These are phyloP conservation scores for Pipra filicauda DNA, from an alignment of 2,113 vertebrate species.

Conservation along the genomic window DNA sequence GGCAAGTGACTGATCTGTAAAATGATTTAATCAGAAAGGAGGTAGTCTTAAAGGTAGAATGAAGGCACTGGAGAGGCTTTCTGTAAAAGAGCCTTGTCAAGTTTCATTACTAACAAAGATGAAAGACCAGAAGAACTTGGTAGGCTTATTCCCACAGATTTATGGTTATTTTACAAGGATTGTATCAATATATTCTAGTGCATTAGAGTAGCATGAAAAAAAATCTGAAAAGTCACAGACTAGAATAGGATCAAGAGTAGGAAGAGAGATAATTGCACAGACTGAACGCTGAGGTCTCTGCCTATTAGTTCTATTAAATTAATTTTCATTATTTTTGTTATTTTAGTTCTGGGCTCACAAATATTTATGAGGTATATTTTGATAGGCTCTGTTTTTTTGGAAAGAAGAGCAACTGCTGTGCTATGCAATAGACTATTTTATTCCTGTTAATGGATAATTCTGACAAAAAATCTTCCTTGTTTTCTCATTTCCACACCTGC, in stretches of 20 bases:
- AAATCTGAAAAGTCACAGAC: not conserved
- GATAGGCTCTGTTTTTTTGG: not conserved
- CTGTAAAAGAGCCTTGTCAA: not conserved
- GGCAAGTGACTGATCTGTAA: not conserved
- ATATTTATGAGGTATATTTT: not conserved
- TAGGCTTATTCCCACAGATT: not conserved
- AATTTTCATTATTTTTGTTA: not conserved
- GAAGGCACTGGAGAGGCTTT: not conserved
- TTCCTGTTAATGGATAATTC: not conserved
- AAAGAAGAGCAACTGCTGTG: not conserved
- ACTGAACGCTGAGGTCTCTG: accelerated
- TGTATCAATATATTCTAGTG: not conserved
- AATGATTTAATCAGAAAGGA: not conserved
- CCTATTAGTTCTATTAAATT: not conserved
- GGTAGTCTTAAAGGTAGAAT: not conserved
- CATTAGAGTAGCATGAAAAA: not conserved
- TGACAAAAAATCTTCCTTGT: not conserved
- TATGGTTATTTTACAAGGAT: not conserved
- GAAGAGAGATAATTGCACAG: not conserved
- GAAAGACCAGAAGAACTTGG: not conserved
- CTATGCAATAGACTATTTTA: not conserved
- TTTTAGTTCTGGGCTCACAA: not conserved
- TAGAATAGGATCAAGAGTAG: not conserved
- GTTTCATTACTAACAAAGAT: not conserved
- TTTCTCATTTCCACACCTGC: not conserved